Evolutionary conservation across 2,797 vertebrate genomes (phyloP), one percentile per base, ranked within the genome.

Genomic region (Pogoniulus pusillus): DNA sequence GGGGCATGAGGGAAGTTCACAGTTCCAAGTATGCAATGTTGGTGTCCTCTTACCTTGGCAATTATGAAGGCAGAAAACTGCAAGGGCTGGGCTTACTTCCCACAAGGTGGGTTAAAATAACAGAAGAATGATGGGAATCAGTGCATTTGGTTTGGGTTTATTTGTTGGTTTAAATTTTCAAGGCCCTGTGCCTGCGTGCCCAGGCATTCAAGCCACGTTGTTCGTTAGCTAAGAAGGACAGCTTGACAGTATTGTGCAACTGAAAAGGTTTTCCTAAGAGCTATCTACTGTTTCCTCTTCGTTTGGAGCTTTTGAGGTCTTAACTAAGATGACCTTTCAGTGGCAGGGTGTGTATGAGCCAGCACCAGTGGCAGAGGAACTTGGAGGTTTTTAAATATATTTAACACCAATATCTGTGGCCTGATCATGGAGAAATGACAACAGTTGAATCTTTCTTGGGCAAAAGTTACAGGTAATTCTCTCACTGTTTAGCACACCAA

Each of bases 401-500:
- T 77, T 72, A 22, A 47, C 23, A 57, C 4, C 9, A 30, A 17
- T 69, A 63, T 47, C 16, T 32, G 8, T 8, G n/a, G 6, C 16
- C 26, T 80, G 4, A 63, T 84, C 53, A 5, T 24, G 30, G 49
- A 69, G 4, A 5, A 30, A n/a, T 41, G 65, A 1, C 4, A 58
- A 1, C 29, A 65, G 37, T 37, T 6, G 2, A 72, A 22, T 43
- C 20, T 77, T 79, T 12, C 39, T 59, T 41, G 51, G 23, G 26
- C 23, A 34, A 74, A 54, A 71, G 51, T 24, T 30, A 12, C 4
- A 35, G 24, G 8, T 45, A 51, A 22, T 23, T 30, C 11, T 62
- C 34, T 81, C 6, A 0, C 14, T 34, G 2, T 20, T 55, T 16
- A 47, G 15, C 0, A 1, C 24, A 41, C 24, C 20, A 34, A 19